Conservation (phyloP, 2,888 invertebrate genomes). For the Xanthorhoe spadicearia region DNA sequence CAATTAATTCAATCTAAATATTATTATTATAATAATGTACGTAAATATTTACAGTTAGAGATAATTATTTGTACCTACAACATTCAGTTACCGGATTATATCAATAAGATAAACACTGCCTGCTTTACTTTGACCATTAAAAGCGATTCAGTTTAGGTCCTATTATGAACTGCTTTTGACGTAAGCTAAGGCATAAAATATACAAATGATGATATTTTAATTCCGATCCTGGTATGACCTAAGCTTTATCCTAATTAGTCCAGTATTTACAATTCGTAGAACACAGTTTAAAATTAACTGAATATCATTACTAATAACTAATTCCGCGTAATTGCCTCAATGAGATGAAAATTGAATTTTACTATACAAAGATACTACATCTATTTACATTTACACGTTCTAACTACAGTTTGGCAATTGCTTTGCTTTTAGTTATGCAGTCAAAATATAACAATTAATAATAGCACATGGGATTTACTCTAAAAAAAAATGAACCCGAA, state of each 20-base stretch:
- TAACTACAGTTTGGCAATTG: slow-evolving; percentile 72
- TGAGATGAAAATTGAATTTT: slow-evolving; percentile 67
- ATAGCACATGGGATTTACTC: not conserved
- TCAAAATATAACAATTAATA: slow-evolving; percentile 11
- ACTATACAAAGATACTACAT: slow-evolving; percentile 14
- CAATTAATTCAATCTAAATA: not conserved
- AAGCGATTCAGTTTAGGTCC: too few species aligned
- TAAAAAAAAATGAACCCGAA: not conserved
- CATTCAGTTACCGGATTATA: not conserved
- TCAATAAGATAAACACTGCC: not conserved
- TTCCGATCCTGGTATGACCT: not conserved
- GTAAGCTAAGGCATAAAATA: too few species aligned
- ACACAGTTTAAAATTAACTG: not conserved
- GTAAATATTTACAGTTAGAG: not conserved
- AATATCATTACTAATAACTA: slow-evolving; percentile 35
- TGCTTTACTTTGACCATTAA: too few species aligned
- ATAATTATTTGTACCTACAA: not conserved
- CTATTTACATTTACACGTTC: slow-evolving; percentile 9
- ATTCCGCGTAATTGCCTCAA: slow-evolving; percentile 60
- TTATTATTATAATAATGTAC: not conserved
- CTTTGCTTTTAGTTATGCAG: slow-evolving; percentile 58
- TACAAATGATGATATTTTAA: too few species aligned
- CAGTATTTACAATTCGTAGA: not conserved
- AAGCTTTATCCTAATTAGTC: not conserved
- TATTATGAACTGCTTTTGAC: too few species aligned